phyloP scores from a whole-genome alignment of 2,888 invertebrate genomes.

The Anorthoa munda region DNA sequence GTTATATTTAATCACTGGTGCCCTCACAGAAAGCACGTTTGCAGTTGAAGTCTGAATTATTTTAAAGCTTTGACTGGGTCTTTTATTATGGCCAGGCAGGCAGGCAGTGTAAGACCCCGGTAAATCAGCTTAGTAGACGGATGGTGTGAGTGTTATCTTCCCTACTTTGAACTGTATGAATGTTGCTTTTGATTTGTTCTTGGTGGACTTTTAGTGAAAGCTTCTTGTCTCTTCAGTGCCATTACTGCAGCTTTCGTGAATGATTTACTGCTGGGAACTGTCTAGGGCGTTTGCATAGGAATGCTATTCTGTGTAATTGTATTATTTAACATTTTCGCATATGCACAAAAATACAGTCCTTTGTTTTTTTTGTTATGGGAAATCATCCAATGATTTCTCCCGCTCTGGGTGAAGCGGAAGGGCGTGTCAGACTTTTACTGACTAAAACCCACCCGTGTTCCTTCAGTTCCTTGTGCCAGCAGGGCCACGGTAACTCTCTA shows the following conservation, averaged over 20 bases:
- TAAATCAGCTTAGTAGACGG: slow-evolving; percentile 89
- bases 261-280: slow-evolving; percentile 45
- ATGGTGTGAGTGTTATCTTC: slow-evolving; percentile 83
- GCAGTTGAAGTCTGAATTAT: slow-evolving; percentile 85
- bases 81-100: slow-evolving; percentile 82
- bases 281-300: neutral
- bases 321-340: too few relatives aligned
- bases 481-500: too few relatives aligned
- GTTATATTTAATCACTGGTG: slow-evolving; percentile 88
- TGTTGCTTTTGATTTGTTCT: slow-evolving; percentile 56
- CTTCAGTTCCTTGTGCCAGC: too few relatives aligned
- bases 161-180: slow-evolving; percentile 75
- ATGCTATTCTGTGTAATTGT: too few relatives aligned
- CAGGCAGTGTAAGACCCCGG: slow-evolving; percentile 80
- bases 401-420: too few relatives aligned
- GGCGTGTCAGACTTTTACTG: too few relatives aligned
- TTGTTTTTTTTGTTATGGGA: too few relatives aligned
- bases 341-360: too few relatives aligned
- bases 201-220: slow-evolving; percentile 35
- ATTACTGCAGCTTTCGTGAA: slow-evolving; percentile 4
- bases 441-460: too few relatives aligned
- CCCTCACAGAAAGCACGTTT: slow-evolving; percentile 85
- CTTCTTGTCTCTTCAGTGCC: slow-evolving; percentile 38
- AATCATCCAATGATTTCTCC: too few relatives aligned
- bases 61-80: slow-evolving; percentile 84